Percentiles rank a stretch among this genome's conserved stretches.
phyloP scores from a whole-genome alignment of 2,888 invertebrate genomes.

The Cotesia congregata region DNA sequence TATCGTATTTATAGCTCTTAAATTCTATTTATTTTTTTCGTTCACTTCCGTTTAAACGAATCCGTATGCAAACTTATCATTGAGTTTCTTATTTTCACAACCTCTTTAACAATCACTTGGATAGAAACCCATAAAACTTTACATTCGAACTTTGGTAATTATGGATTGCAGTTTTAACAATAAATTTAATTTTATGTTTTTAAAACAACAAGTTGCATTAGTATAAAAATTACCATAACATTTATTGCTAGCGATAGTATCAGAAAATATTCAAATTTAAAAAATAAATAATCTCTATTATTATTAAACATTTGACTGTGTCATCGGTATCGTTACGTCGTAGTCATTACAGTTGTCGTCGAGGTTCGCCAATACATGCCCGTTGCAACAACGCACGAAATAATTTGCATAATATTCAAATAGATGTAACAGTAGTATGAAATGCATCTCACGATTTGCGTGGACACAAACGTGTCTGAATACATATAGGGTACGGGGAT shows the following conservation, averaged over 20 bases:
- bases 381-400: slow-evolving; percentile 16
- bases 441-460: slow-evolving; percentile 38
- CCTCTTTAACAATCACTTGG: background rate
- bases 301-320: background rate
- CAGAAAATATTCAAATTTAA: background rate
- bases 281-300: background rate
- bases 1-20: slow-evolving; percentile 24
- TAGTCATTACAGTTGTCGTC: background rate
- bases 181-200: background rate
- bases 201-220: background rate
- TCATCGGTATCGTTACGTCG: background rate
- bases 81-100: background rate
- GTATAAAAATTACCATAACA: background rate
- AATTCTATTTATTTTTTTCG: slow-evolving; percentile 8
- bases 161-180: background rate
- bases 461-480: slow-evolving; percentile 34
- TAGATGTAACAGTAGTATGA: slow-evolving; percentile 22
- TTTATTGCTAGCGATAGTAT: background rate
- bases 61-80: slow-evolving; percentile 6
- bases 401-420: slow-evolving; percentile 42
- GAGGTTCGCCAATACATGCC: background rate
- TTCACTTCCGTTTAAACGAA: slow-evolving; percentile 19
- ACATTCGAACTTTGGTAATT: background rate
- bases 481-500: background rate
- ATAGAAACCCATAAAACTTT: background rate